These are phyloP conservation scores for Steinernema feltiae DNA, from an alignment of 1,140 invertebrate species.

Conservation along the genomic window DNA sequence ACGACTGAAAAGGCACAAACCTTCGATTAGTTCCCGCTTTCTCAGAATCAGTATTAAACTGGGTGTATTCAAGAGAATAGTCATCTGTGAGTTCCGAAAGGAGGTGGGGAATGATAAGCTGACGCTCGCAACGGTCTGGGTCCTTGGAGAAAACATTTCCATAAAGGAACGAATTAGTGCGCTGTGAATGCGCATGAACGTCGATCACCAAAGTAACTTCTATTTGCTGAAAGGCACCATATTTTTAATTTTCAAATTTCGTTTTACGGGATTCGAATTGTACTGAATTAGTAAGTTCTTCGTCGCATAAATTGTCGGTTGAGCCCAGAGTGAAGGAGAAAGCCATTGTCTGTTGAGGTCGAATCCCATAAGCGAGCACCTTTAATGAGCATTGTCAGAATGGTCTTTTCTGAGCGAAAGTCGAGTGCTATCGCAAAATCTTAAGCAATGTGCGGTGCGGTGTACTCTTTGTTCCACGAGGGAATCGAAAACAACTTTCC, in stretches of 20 bases:
- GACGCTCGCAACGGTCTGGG: conserved; percentile 77
- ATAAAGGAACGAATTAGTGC: conserved; percentile 86
- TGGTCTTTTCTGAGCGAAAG: too few species aligned
- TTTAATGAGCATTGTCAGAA: too few species aligned
- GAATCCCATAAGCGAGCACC: conserved; percentile 78
- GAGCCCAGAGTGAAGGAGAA: conserved; percentile 76
- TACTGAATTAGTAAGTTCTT: conserved; percentile 72
- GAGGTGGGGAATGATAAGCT: conserved; percentile 82
- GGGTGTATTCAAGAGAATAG: conserved; percentile 72
- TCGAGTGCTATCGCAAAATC: too few species aligned
- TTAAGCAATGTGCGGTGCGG: too few species aligned
- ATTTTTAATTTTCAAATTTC: background rate
- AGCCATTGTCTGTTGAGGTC: conserved; percentile 88
- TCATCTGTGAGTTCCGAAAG: conserved; percentile 76
- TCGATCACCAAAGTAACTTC: conserved; percentile 59
- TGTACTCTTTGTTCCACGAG: too few species aligned
- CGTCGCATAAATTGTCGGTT: conserved; percentile 77
- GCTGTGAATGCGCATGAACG: conserved; percentile 82
- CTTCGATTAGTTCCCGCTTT: conserved; percentile 80
- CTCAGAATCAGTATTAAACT: conserved; percentile 78
- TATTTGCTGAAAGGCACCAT: conserved; percentile 36
- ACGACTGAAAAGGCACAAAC: conserved; percentile 57
- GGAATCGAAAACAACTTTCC: too few species aligned
- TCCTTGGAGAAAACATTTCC: conserved; percentile 83
- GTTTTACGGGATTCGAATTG: conserved; percentile 42